Evolutionary conservation across 2,888 invertebrate species (phyloP).

Genomic region (Copidosoma aretas): DNA sequence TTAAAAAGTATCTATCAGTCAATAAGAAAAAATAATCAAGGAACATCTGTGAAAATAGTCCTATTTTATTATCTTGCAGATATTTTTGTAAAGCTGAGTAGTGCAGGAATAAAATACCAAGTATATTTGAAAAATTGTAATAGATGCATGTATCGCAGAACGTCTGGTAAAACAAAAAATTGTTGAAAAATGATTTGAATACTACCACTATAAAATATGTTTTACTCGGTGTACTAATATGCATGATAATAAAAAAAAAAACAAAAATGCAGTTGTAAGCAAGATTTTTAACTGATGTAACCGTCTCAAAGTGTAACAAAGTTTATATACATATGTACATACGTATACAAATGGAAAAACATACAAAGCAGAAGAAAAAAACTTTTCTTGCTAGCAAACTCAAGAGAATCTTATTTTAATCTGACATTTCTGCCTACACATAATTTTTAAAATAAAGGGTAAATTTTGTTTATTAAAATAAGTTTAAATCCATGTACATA

Average conservation of each 20-base stretch:
- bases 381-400: slow-evolving; percentile 28
- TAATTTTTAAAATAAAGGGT: background rate
- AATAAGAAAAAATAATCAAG: slow-evolving; percentile 27
- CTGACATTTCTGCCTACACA: too few relatives aligned
- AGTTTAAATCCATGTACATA: background rate
- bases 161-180: slow-evolving; percentile 29
- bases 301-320: slow-evolving; percentile 16
- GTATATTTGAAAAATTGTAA: slow-evolving; percentile 1
- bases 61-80: slow-evolving; percentile 32
- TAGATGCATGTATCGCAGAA: slow-evolving; percentile 9
- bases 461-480: background rate
- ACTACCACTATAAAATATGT: slow-evolving; percentile 10
- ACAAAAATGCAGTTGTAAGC: slow-evolving; percentile 19
- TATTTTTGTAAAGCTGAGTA: slow-evolving; percentile 35
- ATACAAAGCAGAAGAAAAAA: slow-evolving; percentile 15
- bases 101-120: slow-evolving; percentile 9
- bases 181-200: background rate
- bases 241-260: slow-evolving; percentile 26
- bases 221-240: slow-evolving; percentile 20
- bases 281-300: slow-evolving; percentile 30
- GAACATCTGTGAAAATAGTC: slow-evolving; percentile 28
- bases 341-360: slow-evolving; percentile 17
- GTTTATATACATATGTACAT: slow-evolving; percentile 24
- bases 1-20: slow-evolving; percentile 32
- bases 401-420: too few relatives aligned